A percentile compares a stretch with the other conserved stretches of the same genome.
Evolutionary conservation across 1,140 invertebrate genomes (phyloP).

Genomic region (Meloidogyne floridensis): DNA sequence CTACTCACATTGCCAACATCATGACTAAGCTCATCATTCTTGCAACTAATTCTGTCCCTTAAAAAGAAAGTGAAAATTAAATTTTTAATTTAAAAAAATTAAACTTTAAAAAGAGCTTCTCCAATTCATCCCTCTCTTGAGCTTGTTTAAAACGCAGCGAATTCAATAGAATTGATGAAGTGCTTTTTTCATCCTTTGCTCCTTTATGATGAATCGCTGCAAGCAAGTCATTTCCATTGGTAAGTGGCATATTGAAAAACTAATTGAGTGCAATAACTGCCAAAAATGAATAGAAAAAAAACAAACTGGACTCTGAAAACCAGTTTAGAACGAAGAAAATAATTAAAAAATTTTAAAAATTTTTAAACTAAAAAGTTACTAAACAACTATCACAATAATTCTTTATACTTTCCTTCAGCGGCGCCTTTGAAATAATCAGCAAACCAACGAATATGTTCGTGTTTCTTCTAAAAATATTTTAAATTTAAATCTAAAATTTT

Average conservation of each 20-base stretch:
- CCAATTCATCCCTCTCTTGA: not conserved
- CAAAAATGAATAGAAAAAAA: too few species aligned
- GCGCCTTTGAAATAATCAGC: slow-evolving; percentile 80
- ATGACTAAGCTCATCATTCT: not conserved
- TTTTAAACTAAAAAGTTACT: not conserved
- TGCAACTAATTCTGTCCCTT: not conserved
- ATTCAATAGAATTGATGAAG: not conserved
- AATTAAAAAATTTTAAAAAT: not conserved
- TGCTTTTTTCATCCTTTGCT: not conserved
- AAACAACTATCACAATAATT: slow-evolving; percentile 26
- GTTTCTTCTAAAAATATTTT: slow-evolving; percentile 74
- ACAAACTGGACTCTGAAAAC: too few species aligned
- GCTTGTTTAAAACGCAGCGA: not conserved
- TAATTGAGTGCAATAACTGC: too few species aligned
- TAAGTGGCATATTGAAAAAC: not conserved
- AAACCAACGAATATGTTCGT: slow-evolving; percentile 88
- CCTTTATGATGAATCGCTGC: not conserved
- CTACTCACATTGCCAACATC: not conserved
- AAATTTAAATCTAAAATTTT: not conserved
- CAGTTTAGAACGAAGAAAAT: too few species aligned
- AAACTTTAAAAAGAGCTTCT: not conserved
- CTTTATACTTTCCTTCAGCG: slow-evolving; percentile 35
- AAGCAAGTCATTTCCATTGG: not conserved
- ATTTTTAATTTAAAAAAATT: not conserved
- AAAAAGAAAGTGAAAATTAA: not conserved